phyloP scores from a whole-genome alignment of 2,797 vertebrate species.

The Cyclopterus lumpus region DNA sequence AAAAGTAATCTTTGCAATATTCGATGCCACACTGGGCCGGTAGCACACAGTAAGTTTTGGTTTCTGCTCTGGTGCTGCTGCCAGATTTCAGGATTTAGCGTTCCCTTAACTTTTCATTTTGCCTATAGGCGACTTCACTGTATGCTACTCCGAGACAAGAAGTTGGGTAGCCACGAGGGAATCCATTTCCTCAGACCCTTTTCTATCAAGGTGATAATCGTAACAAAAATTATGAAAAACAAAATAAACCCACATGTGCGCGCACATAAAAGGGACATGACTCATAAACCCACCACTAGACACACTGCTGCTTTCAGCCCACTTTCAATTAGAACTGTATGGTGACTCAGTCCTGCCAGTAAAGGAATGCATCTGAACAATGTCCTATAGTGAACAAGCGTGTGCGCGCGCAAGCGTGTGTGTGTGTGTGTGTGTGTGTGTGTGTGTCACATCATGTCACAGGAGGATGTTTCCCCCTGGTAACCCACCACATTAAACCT shows the following conservation, averaged over 20 bases:
- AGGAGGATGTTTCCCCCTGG: slow-evolving; percentile 30
- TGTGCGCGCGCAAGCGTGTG: slow-evolving; percentile 9
- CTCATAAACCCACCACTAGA: slow-evolving; percentile 55
- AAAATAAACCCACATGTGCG: neutral
- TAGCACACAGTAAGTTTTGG: neutral
- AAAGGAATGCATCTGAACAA: slow-evolving; percentile 63
- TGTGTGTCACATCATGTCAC: slow-evolving; percentile 36
- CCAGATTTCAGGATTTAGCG: neutral
- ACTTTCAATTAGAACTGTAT: slow-evolving; percentile 69
- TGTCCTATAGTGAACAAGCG: slow-evolving; percentile 39
- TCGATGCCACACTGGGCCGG: neutral
- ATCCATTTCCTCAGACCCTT: neutral
- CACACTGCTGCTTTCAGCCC: slow-evolving; percentile 62
- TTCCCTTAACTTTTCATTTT: neutral
- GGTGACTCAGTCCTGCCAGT: slow-evolving; percentile 76
- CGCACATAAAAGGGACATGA: slow-evolving; percentile 41
- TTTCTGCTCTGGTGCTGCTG: neutral
- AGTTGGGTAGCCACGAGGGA: too few relatives aligned
- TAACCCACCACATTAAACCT: slow-evolving; percentile 16
- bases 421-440: neutral
- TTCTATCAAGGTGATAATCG: slow-evolving; percentile 21
- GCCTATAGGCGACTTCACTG: neutral
- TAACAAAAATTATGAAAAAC: slow-evolving; percentile 2
- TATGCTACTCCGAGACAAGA: too few relatives aligned
- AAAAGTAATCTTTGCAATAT: neutral